Evolutionary conservation across 2,113 vertebrate species (phyloP), one percentile per base, ranked within the genome.

Genomic region (Urocynchramus pylzowi): DNA sequence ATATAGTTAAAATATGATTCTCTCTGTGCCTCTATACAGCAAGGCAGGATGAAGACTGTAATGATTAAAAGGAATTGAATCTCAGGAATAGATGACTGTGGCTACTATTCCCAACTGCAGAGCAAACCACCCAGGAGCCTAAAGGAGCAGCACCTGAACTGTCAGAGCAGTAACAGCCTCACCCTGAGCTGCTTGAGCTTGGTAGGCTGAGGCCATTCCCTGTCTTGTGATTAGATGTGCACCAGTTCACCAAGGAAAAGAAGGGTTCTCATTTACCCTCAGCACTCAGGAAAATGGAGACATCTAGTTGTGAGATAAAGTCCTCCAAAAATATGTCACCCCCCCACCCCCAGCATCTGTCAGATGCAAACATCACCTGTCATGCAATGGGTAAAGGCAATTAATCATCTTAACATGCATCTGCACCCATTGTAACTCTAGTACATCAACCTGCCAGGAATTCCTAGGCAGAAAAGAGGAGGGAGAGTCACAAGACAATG

Each of bases 1-100:
- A 76, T 68, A 84, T 4, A 94, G 87, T 97, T 96, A 95, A 91
- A 95, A 94, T 24, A 33, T 26, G 22, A 80, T 26, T 35, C 37
- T 13, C 30, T 30, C 42, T 41, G 17, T 19, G 39, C 16, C 30
- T 37, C 61, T 68, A 79, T n/a, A 82, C 13, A 86, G 35, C 35
- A 94, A 74, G 42, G 67, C 47, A 84, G 41, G 64, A 83, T 50
- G 39, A 74, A 74, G n/a, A 80, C 60, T 74, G 45, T 6, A 49
- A 23, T 6, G 5, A 42, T 1, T 42, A 74, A 41, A 60, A 80
- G 76, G 74, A 86, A 63, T 78, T 94, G 68, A 68, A 64, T 53
- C 70, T 79, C 70, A 50, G 60, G 70, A 80, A 33, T 2, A 71
- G 56, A 59, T 45, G 52, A 79, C 28, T 33, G 37, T 8, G 53